Conservation (phyloP, 2,888 invertebrate genomes). For the Octonoba sinensis region DNA sequence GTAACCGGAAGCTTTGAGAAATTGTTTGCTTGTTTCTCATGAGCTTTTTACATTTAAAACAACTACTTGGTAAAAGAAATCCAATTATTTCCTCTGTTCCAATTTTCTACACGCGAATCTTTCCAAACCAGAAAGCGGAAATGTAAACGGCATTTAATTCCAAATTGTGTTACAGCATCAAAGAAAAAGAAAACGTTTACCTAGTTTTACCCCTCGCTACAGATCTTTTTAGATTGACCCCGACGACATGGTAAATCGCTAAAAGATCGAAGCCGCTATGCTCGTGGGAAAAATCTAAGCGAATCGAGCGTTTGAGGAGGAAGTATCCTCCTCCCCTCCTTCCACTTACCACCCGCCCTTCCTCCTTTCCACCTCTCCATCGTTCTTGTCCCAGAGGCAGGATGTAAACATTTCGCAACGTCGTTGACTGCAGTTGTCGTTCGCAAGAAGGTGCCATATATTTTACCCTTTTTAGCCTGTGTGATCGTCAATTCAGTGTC, state of each 20-base stretch:
- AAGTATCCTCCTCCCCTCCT: constrained; percentile 31
- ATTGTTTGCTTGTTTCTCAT: too few species aligned
- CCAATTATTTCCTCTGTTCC: too few species aligned
- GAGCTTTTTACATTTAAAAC: too few species aligned
- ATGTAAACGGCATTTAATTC: not conserved
- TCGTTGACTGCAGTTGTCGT: constrained; percentile 18
- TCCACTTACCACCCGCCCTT: not conserved
- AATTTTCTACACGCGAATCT: too few species aligned
- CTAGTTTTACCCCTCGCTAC: constrained; percentile 31
- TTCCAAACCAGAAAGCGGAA: constrained; percentile 9
- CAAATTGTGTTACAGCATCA: constrained; percentile 16
- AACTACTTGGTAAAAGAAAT: too few species aligned
- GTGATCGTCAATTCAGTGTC: too few species aligned
- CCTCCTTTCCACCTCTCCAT: constrained; percentile 4
- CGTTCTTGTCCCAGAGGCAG: constrained; percentile 53
- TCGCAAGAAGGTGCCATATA: too few species aligned
- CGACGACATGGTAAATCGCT: constrained; percentile 31
- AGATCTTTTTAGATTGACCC: constrained; percentile 51
- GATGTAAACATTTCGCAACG: constrained; percentile 63
- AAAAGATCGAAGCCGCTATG: constrained; percentile 60
- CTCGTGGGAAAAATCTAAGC: constrained; percentile 60
- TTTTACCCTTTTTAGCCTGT: too few species aligned
- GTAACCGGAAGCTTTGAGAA: too few species aligned
- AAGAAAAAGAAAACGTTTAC: constrained; percentile 8
- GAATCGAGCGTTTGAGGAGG: constrained; percentile 52